Evolutionary conservation across 2,113 vertebrate species (phyloP), one percentile per base, ranked within the genome.

Genomic region (Macroglossus sobrinus): DNA sequence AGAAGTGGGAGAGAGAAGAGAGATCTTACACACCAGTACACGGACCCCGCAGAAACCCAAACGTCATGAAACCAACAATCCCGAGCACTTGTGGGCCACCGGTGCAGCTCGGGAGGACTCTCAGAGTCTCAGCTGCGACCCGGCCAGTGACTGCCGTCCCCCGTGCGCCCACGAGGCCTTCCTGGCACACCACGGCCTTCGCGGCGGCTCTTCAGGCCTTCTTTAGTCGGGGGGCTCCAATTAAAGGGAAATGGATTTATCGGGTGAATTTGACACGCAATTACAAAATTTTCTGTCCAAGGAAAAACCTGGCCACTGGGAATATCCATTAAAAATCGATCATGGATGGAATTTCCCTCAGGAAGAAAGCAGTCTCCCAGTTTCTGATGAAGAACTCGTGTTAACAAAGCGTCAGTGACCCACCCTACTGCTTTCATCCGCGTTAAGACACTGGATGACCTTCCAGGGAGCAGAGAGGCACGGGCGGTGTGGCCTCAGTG

Each of bases 1-100:
- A 97, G 98, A 98, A 98, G 98, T 98, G 97, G 98, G 98, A 98
- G 98, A 98, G 98, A 98, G 98, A 98, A 99, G 98, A 98, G 98
- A 98, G 91, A 98, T 98, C 98, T 99, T 99, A 99, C 95, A 99
- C 66, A 97, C 97, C 98, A 84, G 97, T 66, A 97, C 95, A 97
- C 21, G 93, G 97, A 38, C 45, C 40, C 28, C 2, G 63, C 8
- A 93, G 21, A 95, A 66, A 96, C 7, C 97, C 90, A 93, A 96
- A 97, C 50, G 47, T 81, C 50, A 95, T 3, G 33, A 16, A 50
- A 26, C 13, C 22, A 38, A n/a, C 61, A 94, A 13, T 8, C n/a
- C 24, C 40, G 28, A 68, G 50, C 16, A 18, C 59, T 30, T 45
- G 47, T 1, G 2, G 4, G 81, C 88, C 57, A 15, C 45, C 35